Evolutionary conservation across 1,140 invertebrate species (phyloP), one percentile per base, ranked within the genome.

Genomic region (Chrysoperla carnea): DNA sequence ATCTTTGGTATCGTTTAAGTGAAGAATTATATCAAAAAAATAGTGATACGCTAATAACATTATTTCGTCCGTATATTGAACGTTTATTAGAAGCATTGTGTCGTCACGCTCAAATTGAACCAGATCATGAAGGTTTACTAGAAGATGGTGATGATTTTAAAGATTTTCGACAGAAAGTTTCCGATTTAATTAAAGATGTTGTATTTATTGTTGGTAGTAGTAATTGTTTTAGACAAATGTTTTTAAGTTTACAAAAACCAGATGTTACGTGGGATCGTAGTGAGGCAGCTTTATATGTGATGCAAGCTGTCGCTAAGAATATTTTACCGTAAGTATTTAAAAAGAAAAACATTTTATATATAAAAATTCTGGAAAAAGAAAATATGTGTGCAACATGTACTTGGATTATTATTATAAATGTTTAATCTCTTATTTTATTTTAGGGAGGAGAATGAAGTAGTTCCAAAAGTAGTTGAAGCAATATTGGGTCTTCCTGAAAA

Each of bases 141-240:
- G 82, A 88, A 52, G 82, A 91, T 46, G 76, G 75, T 15, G 86
- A 90, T 59, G 87, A 91, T 43, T 64, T 79, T 37, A 69, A 82
- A 56, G 89, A 94, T 48, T 98, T 98, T 61, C 69, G 94, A 51
- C 62, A 72, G 41, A 81, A 90, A 56, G 91, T 93, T 0, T 83
- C 81, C 6, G 93, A 97, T 55, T 64, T 97, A 37, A 88, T 97
- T 38, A 93, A 93, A 61, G 94, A 99, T 64, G 85, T 97, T 23
- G 84, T 94, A n/a, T 97, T 96, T 60, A 89, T 98, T 44, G 84
- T 96, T 42, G 90, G 92, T 1, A 92, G 90, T 35, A 81, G 82
- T 43, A 78, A 80, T 40, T 88, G 89, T 59, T 94, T 98, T 61
- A 71, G 82, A 50, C 86, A 95, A 67, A 91, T 95, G 79, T 87